A percentile compares a stretch with the other conserved stretches of the same genome.
Evolutionary conservation across 2,113 vertebrate genomes (phyloP).

Genomic region (Silurus asotus): DNA sequence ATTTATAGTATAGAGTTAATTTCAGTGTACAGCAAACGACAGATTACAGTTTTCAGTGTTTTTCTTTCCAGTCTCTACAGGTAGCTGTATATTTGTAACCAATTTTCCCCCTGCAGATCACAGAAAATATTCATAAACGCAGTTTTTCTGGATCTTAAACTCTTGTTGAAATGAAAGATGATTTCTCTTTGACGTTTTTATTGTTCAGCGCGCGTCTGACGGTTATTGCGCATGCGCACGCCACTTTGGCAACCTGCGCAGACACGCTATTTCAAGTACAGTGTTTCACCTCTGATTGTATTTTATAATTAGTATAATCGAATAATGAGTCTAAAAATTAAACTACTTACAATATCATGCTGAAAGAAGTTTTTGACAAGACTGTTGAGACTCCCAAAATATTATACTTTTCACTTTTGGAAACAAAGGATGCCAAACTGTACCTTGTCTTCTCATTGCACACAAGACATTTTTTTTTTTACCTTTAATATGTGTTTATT

Average conservation of each 20-base stretch:
- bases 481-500: neutral
- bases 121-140: neutral
- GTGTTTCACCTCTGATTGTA: neutral
- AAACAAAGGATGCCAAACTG: neutral
- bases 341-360: neutral
- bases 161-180: no score
- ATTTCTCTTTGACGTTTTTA: neutral
- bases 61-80: constrained; percentile 19
- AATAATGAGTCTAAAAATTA: neutral
- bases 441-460: neutral
- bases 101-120: neutral
- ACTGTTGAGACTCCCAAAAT: neutral
- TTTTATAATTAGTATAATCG: neutral
- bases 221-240: constrained; percentile 5
- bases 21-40: neutral
- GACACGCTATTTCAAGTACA: neutral
- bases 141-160: neutral
- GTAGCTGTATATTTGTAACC: neutral
- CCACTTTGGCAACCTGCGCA: neutral
- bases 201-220: neutral
- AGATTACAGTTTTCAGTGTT: neutral
- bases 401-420: neutral
- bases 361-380: neutral
- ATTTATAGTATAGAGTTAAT: neutral
- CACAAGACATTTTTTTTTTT: neutral